phyloP scores from a whole-genome alignment of 2,888 invertebrate genomes.

The Hesperia comma region DNA sequence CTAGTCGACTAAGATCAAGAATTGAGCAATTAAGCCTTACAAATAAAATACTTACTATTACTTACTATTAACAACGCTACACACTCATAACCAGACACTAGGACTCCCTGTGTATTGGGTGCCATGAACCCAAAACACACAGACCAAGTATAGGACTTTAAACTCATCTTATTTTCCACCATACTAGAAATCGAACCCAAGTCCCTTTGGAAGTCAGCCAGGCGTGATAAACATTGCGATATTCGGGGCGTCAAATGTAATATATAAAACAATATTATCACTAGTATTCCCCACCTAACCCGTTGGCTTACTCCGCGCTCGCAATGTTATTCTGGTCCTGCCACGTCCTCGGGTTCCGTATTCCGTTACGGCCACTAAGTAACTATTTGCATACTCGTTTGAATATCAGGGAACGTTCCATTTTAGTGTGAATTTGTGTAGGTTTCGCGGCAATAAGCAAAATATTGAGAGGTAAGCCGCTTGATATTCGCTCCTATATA shows the following conservation, averaged over 20 bases:
- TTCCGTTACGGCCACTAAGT: slow-evolving; percentile 33
- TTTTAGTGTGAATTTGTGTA: slow-evolving; percentile 44
- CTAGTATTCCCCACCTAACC: slow-evolving; percentile 5
- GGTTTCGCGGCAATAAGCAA: slow-evolving; percentile 16
- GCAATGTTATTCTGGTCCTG: slow-evolving; percentile 22
- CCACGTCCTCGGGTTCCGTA: slow-evolving; percentile 22
- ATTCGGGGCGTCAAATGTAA: neutral
- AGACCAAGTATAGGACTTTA: too few relatives aligned
- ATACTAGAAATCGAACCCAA: too few relatives aligned
- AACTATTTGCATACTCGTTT: slow-evolving; percentile 44
- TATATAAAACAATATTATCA: slow-evolving; percentile 1
- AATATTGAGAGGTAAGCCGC: slow-evolving; percentile 19
- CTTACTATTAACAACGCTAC: too few relatives aligned
- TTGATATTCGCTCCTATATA: slow-evolving; percentile 3
- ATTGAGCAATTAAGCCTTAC: too few relatives aligned
- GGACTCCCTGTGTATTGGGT: too few relatives aligned
- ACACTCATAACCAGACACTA: too few relatives aligned
- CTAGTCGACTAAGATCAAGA: too few relatives aligned
- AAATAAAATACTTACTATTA: too few relatives aligned
- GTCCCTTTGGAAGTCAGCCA: too few relatives aligned
- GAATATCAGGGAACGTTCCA: slow-evolving; percentile 36
- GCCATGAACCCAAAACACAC: too few relatives aligned
- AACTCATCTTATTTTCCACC: too few relatives aligned
- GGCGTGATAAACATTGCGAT: too few relatives aligned
- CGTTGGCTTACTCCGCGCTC: slow-evolving; percentile 7